phyloP scores from a whole-genome alignment of 2,113 vertebrate genomes.

The Eublepharis macularius region DNA sequence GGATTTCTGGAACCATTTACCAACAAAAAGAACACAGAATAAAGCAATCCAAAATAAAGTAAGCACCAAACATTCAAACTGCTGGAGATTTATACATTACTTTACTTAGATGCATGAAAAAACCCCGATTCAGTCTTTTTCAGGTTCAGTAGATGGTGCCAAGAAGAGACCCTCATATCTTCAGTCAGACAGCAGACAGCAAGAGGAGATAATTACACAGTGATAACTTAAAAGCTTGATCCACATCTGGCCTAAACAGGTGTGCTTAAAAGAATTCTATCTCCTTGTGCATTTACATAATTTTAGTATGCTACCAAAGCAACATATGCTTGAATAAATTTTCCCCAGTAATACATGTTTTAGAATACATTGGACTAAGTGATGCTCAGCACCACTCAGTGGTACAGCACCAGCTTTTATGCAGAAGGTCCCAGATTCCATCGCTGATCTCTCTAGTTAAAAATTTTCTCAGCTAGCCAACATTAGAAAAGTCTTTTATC shows the following conservation, averaged over 20 bases:
- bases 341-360: not conserved
- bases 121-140: not conserved
- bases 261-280: not conserved
- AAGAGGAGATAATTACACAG: not conserved
- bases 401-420: no score
- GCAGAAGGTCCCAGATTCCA: no score
- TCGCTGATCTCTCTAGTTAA: no score
- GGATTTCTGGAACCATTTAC: not conserved
- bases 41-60: not conserved
- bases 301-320: not conserved
- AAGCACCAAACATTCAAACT: not conserved
- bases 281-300: not conserved
- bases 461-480: no score
- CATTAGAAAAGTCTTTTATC: no score
- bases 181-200: not conserved
- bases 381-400: no score
- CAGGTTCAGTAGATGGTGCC: not conserved
- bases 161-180: not conserved
- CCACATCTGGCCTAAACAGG: not conserved
- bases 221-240: not conserved
- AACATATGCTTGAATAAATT: accelerated
- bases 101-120: not conserved
- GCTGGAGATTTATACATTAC: not conserved
- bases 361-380: accelerated
- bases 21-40: not conserved